Conservation (phyloP, 1,140 invertebrate genomes). For the Drosophila tsacasi region DNA sequence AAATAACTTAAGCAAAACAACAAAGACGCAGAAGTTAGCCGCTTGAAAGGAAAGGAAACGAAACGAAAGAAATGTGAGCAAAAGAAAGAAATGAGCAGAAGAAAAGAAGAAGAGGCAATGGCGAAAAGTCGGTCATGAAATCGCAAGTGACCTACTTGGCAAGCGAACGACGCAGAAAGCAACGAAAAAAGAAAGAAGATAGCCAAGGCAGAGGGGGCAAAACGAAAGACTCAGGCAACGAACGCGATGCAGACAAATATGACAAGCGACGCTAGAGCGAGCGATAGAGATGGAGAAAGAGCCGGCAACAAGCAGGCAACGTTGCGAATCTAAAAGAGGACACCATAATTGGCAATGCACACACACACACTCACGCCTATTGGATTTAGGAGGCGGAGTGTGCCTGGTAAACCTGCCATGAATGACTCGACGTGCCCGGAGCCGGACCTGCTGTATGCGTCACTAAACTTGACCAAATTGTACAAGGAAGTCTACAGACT, state of each 20-base stretch:
- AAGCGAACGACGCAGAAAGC: constrained; percentile 59
- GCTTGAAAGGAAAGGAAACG: constrained; percentile 36
- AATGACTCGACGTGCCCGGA: constrained; percentile 65
- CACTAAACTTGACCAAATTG: constrained; percentile 82
- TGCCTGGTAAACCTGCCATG: constrained; percentile 43
- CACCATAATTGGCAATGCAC: constrained; percentile 79
- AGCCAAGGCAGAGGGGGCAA: constrained; percentile 25
- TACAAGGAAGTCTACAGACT: constrained; percentile 69
- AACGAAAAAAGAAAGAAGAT: constrained; percentile 18
- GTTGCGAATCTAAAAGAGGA: constrained; percentile 79
- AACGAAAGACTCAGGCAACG: constrained; percentile 79
- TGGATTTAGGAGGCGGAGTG: constrained; percentile 1
- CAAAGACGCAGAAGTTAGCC: constrained; percentile 38
- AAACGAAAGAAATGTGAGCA: constrained; percentile 41
- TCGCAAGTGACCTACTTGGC: constrained; percentile 82
- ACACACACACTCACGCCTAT: constrained; percentile 21
- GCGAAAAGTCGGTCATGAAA: constrained; percentile 80
- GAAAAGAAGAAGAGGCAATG: constrained; percentile 44
- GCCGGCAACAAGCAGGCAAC: constrained; percentile 39
- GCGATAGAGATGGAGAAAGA: constrained; percentile 32
- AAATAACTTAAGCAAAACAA: constrained; percentile 60
- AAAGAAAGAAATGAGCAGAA: constrained; percentile 19
- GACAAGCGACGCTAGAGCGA: constrained; percentile 69
- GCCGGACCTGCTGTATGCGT: constrained; percentile 77
- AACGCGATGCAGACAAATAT: constrained; percentile 79